Evolutionary conservation across 2,888 invertebrate genomes (phyloP).

Genomic region (Luperina testacea): DNA sequence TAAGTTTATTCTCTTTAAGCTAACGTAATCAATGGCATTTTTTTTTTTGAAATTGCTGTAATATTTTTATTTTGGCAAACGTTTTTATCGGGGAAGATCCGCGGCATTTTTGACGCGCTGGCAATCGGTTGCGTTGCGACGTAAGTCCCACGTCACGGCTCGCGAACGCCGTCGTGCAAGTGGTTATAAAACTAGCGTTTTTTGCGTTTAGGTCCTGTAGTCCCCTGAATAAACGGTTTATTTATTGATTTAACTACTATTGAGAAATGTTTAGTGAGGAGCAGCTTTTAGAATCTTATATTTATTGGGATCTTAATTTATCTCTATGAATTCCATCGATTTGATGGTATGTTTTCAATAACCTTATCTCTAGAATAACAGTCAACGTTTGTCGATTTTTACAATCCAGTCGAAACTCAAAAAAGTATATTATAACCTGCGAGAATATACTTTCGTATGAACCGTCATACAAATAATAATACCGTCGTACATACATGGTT

Average conservation of each 20-base stretch:
- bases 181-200: too few relatives aligned
- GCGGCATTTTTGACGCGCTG: too few relatives aligned
- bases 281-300: neutral
- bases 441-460: conserved; percentile 30
- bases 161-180: too few relatives aligned
- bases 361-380: neutral
- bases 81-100: too few relatives aligned
- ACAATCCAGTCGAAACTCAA: neutral
- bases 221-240: neutral
- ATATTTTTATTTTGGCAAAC: too few relatives aligned
- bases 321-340: neutral
- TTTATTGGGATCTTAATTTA: conserved; percentile 7
- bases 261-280: conserved; percentile 26
- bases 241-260: conserved; percentile 15
- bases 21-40: too few relatives aligned
- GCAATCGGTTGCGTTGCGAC: too few relatives aligned
- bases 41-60: too few relatives aligned
- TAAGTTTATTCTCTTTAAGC: too few relatives aligned
- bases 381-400: neutral
- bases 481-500: conserved; percentile 23
- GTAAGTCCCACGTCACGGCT: too few relatives aligned
- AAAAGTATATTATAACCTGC: conserved; percentile 17
- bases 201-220: too few relatives aligned
- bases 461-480: conserved; percentile 13
- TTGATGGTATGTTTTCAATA: conserved; percentile 1